A percentile compares a stretch with the other conserved stretches of the same genome.
Conservation (phyloP, 2,797 vertebrate species). For the Tapera naevia region DNA sequence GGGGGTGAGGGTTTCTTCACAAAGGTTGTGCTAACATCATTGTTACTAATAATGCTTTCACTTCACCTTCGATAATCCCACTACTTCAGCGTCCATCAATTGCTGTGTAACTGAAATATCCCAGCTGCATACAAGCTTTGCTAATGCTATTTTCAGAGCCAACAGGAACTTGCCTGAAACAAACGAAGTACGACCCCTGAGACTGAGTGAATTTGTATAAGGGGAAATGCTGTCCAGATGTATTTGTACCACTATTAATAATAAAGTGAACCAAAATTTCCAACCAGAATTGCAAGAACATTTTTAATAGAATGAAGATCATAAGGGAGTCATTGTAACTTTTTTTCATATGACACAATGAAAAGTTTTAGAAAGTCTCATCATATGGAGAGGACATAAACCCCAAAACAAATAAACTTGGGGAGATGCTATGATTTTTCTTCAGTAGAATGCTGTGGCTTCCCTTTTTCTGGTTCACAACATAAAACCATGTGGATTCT, state of each 20-base stretch:
- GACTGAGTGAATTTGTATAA: conserved; percentile 16
- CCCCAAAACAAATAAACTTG: background rate
- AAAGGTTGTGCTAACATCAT: background rate
- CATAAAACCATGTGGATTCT: background rate
- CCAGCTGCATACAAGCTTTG: conserved; percentile 6
- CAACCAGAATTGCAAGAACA: background rate
- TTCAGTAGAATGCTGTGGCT: background rate
- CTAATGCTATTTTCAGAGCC: background rate
- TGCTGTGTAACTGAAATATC: conserved; percentile 21
- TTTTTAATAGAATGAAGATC: background rate
- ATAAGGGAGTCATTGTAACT: background rate
- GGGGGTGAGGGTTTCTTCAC: background rate
- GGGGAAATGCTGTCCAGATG: conserved; percentile 39
- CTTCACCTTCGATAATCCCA: background rate
- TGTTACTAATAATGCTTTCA: background rate
- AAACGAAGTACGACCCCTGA: background rate
- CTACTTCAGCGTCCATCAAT: background rate
- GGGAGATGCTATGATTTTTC: background rate
- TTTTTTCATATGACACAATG: background rate
- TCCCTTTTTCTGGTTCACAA: background rate
- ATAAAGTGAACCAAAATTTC: background rate
- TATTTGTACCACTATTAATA: background rate
- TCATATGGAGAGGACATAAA: background rate
- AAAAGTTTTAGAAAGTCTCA: background rate
- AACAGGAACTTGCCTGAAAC: conserved; percentile 37